Base-by-base conservation (phyloP, 2,888 invertebrate genomes). In the Emesis furor region DNA sequence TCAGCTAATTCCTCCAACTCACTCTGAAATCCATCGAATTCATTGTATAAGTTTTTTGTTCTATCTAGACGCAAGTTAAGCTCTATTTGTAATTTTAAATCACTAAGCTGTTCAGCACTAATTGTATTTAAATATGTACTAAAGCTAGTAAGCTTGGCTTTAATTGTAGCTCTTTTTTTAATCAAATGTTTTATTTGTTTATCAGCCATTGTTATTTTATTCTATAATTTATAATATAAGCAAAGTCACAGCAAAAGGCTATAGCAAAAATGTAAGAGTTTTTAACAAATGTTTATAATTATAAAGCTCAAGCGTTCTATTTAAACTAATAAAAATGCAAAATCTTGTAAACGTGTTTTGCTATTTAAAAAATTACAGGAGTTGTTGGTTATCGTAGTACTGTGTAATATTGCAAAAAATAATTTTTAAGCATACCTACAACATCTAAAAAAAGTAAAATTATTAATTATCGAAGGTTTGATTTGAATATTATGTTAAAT, bases 121-220 rank as follows among this genome's bases (percentile, higher is more conserved):
- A 73, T 24, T 7, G 37, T 62, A 73, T 62, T 55, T 51, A 80
- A 17, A 42, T 80, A 80, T 5, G 55, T 75, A 39, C 24, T 51
- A 76, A 76, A 79, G 8, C 37, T 79, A 35, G 75, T 80, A 3
- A 80, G 35, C 46, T 80, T 80, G 0, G 71, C 51, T 73, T 80
- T 79, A 55, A 79, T 42, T 2, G 72, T 17, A n/a, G 46, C 51
- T 2, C 80, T 71, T 59, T 72, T 76, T 51, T 72, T 76, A 55
- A 79, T 79, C 6, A 76, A n/a, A 17, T 69, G 69, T 69, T 69
- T 69, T 69, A 24, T 69, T 69, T 69, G 69, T 35, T 69, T 62
- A 37, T 17, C 74, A 68, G 12, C 32, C 46, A 62, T 74, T 55
- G 7, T 55, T 55, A 55, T 24, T 24, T 24, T 55, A 12, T 55